Evolutionary conservation across 1,140 invertebrate species (phyloP), one percentile per base, ranked within the genome.

Genomic region (Sitodiplosis mosellana): DNA sequence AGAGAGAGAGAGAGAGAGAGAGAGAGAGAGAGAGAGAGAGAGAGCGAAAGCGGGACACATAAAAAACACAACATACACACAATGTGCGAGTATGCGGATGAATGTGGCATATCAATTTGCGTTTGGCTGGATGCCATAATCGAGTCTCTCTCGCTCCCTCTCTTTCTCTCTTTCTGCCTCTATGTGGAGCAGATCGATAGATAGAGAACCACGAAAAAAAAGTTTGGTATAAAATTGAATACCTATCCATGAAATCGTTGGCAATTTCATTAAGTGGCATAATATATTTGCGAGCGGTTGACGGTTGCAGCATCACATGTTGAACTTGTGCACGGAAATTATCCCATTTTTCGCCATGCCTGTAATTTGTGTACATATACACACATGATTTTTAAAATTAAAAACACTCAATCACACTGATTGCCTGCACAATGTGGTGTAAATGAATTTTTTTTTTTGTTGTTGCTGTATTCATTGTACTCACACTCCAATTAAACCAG

Each of bases 341-440:
- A 55, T 83, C 81, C 86, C 86, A 89, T 51, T 78, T 77, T 60
- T 78, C 75, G 18, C 85, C 85, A 57, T 87, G 85, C n/a, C 85
- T 88, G 68, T 47, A 63, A 60, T 46, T 27, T 21, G 3, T 38
- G 14, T 8, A 34, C 7, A 34, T 8, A 34, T 34, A 34, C 7
- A 38, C 3, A 5, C 36, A 17, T 14, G 15, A 38, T 38, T 38
- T 38, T 38, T 17, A 7, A 14, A 38, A n/a, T 38, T 5, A 12
- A 38, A 38, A 38, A 10, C 27, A 27, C 27, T 27, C 27, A 27
- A 27, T 27, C 27, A 27, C 3, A 5, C 27, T 27, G 10, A 27
- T 27, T 27, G 27, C 10, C 10, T 27, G 27, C 27, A 27, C 27
- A 27, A 27, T 27, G 27, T 49, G 40, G 34, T 43, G 27, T 34